Conservation (phyloP, 2,797 vertebrate genomes). For the Argya squamiceps region DNA sequence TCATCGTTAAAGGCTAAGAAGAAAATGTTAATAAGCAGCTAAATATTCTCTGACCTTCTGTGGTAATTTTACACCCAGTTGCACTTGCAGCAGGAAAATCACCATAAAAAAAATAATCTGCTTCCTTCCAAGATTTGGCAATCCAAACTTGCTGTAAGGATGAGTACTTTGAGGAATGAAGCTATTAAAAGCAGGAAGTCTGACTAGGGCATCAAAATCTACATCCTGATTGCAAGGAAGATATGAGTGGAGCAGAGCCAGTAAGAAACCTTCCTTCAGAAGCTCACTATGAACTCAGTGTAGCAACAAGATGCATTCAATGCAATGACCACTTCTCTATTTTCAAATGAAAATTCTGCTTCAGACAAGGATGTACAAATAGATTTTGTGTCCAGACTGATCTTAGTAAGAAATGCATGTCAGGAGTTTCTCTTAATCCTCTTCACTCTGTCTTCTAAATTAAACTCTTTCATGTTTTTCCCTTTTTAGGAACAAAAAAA, state of each 20-base stretch:
- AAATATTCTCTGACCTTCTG: neutral
- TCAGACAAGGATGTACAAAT: neutral
- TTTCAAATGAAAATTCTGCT: neutral
- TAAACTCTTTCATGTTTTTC: neutral
- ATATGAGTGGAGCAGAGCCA: neutral
- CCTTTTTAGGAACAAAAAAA: neutral
- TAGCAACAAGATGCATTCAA: neutral
- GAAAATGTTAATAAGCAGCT: neutral
- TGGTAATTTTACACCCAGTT: conserved; percentile 29
- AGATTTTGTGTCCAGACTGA: neutral
- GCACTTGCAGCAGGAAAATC: neutral
- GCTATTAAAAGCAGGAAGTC: neutral
- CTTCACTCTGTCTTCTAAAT: neutral
- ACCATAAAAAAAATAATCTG: neutral
- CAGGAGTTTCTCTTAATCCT: neutral
- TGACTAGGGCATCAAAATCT: neutral
- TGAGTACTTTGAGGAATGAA: neutral
- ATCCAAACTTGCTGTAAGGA: neutral
- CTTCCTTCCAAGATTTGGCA: neutral
- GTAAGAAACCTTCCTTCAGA: neutral
- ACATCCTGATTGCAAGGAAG: neutral
- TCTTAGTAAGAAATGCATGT: neutral
- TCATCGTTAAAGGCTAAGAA: neutral
- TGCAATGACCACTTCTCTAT: neutral
- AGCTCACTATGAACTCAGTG: neutral